Evolutionary conservation across 2,113 vertebrate species (phyloP).

Genomic region (Cyprinodon brontotheroides): DNA sequence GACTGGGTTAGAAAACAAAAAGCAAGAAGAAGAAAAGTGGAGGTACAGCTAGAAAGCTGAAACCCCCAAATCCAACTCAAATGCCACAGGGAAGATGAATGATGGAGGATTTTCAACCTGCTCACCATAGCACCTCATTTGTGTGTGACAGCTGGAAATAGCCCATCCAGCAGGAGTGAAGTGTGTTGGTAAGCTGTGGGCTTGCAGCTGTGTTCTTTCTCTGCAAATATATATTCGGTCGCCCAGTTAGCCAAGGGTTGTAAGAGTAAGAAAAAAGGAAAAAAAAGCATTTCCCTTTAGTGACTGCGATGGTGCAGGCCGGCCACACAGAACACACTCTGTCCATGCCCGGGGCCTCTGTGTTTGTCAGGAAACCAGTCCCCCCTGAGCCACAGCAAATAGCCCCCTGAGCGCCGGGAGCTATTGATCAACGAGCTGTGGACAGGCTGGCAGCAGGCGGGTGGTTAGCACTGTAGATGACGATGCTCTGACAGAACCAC

Average conservation of each 20-base stretch:
- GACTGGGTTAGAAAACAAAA: slow-evolving; percentile 40
- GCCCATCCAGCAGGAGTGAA: slow-evolving; percentile 35
- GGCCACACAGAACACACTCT: slow-evolving; percentile 47
- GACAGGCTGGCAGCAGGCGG: slow-evolving; percentile 35
- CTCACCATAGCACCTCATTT: slow-evolving; percentile 43
- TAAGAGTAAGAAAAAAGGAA: slow-evolving; percentile 3
- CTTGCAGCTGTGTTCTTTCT: slow-evolving; percentile 31
- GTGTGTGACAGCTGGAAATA: slow-evolving; percentile 56
- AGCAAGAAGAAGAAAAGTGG: slow-evolving; percentile 9
- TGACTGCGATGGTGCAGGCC: background rate
- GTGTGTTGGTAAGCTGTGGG: slow-evolving; percentile 25
- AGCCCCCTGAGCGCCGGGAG: slow-evolving; percentile 3
- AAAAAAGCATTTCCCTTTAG: slow-evolving; percentile 34
- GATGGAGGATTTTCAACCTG: slow-evolving; percentile 31
- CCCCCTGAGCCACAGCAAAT: slow-evolving; percentile 40
- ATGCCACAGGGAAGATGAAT: slow-evolving; percentile 40
- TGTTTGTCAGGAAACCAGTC: slow-evolving; percentile 66
- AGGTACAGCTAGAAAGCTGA: slow-evolving; percentile 11
- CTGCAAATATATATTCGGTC: slow-evolving; percentile 56
- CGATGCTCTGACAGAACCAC: slow-evolving; percentile 29
- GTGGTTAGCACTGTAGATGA: slow-evolving; percentile 39
- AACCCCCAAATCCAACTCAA: slow-evolving; percentile 53
- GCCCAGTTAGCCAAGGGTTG: slow-evolving; percentile 28
- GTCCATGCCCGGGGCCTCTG: slow-evolving; percentile 6
- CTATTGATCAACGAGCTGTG: slow-evolving; percentile 54